Conservation (phyloP, 2,113 vertebrate genomes). For the Meleagris gallopavo region DNA sequence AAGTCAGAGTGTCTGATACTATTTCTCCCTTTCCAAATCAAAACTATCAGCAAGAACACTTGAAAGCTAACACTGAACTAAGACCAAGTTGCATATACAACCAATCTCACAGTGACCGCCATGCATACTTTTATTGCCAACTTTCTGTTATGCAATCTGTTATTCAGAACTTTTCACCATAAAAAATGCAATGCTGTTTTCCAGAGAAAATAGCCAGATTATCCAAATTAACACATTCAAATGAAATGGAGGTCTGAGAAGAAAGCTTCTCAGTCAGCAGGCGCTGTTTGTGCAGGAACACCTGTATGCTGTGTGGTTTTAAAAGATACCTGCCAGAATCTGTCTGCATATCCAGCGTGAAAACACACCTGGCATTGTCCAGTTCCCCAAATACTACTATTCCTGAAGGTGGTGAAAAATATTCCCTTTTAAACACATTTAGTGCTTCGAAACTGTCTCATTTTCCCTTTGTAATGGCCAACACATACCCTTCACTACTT, state of each 20-base stretch:
- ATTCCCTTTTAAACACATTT: background rate
- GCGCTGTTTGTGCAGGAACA: background rate
- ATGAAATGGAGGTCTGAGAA: background rate
- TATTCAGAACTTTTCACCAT: background rate
- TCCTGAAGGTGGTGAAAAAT: too few relatives aligned
- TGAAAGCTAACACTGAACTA: background rate
- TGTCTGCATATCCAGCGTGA: background rate
- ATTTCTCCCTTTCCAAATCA: background rate
- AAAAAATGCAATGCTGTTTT: background rate
- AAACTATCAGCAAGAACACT: background rate
- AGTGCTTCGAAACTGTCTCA: background rate
- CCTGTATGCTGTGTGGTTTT: background rate
- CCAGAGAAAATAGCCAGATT: background rate
- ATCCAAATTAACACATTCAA: background rate
- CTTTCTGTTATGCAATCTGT: background rate
- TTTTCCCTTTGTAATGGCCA: background rate
- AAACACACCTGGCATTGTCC: background rate
- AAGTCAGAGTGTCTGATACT: background rate
- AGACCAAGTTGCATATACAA: background rate
- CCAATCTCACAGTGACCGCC: background rate
- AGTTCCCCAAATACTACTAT: background rate
- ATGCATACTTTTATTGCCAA: background rate
- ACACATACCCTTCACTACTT: background rate
- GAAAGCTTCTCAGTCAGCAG: background rate
- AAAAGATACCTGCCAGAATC: background rate